A percentile compares a stretch with the other conserved stretches of the same genome.
phyloP scores from a whole-genome alignment of 2,797 vertebrate species.

The Acrocephalus scirpaceus region DNA sequence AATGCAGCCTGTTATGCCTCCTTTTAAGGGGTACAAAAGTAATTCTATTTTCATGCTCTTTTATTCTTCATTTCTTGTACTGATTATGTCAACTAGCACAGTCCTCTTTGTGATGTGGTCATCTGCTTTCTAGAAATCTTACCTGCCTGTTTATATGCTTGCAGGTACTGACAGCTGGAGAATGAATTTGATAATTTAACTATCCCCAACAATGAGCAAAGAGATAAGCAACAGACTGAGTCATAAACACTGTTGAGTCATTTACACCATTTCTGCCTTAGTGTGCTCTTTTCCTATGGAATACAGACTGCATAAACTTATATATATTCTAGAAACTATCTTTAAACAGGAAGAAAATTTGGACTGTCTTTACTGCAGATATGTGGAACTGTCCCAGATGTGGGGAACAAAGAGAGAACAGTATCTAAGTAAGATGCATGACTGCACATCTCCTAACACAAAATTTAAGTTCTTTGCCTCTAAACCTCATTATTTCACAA shows the following conservation, averaged over 20 bases:
- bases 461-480: neutral
- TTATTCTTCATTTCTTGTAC: slow-evolving; percentile 15
- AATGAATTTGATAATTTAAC: neutral
- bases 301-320: neutral
- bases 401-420: neutral
- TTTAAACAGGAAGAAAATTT: neutral
- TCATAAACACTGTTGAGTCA: neutral
- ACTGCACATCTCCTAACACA: neutral
- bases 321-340: neutral
- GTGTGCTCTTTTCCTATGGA: neutral
- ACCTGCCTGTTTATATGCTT: neutral
- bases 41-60: neutral
- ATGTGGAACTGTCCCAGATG: neutral
- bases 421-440: neutral
- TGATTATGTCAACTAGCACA: slow-evolving; percentile 11
- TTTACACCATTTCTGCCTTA: neutral
- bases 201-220: neutral
- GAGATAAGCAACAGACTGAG: neutral
- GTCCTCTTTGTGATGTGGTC: neutral
- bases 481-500: neutral
- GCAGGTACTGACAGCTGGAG: slow-evolving; percentile 33
- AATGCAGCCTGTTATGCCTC: neutral
- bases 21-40: neutral
- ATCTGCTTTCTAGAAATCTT: slow-evolving; percentile 12
- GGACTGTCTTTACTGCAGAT: neutral